phyloP scores from a whole-genome alignment of 2,888 invertebrate genomes.

The Leptinotarsa peninsularis region DNA sequence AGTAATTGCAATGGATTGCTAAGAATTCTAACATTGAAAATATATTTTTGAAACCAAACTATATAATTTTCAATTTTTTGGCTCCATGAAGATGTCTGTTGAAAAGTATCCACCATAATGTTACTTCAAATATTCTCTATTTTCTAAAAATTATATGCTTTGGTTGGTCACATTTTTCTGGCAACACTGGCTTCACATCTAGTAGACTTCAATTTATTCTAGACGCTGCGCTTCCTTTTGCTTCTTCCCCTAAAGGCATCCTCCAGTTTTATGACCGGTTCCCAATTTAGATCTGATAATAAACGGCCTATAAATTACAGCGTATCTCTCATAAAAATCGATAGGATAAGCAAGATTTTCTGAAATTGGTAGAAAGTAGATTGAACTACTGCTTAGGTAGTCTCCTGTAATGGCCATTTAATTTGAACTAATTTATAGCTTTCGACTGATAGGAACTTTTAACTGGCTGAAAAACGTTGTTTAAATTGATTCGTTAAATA shows the following conservation, averaged over 20 bases:
- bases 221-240: constrained; percentile 4
- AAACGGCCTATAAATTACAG: constrained; percentile 47
- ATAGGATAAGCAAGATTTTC: constrained; percentile 35
- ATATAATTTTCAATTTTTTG: no score
- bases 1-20: no score
- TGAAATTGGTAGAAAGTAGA: constrained; percentile 33
- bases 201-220: constrained; percentile 26
- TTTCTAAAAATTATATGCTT: not conserved
- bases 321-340: constrained; percentile 45
- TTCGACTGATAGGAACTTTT: constrained; percentile 23
- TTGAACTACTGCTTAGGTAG: constrained; percentile 29
- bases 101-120: no score
- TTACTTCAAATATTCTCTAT: not conserved
- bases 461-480: not conserved
- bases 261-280: constrained; percentile 47
- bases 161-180: not conserved
- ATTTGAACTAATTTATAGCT: constrained; percentile 33
- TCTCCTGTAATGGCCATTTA: constrained; percentile 30
- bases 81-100: no score
- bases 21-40: no score
- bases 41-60: no score
- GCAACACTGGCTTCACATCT: constrained; percentile 20
- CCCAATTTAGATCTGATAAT: constrained; percentile 48
- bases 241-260: constrained; percentile 37
- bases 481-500: constrained; percentile 24